phyloP scores from a whole-genome alignment of 2,888 invertebrate species.

The Sphaerophoria taeniata region DNA sequence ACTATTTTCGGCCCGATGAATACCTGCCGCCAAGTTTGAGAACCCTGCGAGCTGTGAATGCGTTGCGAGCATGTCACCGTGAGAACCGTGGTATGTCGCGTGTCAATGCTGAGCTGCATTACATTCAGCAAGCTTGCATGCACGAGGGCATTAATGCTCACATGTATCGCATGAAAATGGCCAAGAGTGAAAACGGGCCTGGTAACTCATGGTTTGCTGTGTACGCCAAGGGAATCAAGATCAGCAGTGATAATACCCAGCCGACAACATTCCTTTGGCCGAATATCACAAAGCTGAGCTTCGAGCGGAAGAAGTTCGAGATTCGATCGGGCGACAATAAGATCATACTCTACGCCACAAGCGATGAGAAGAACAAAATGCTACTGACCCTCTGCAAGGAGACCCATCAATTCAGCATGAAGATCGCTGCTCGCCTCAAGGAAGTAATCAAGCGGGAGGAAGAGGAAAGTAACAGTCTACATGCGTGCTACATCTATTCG shows the following conservation, averaged over 20 bases:
- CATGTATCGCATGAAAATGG: slow-evolving; percentile 90
- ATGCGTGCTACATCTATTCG: slow-evolving; percentile 90
- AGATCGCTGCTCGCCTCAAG: slow-evolving; percentile 92
- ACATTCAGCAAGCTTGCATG: slow-evolving; percentile 94
- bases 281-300: slow-evolving; percentile 96
- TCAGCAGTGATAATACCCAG: slow-evolving; percentile 89
- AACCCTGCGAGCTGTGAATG: slow-evolving; percentile 84
- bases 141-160: slow-evolving; percentile 96
- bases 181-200: slow-evolving; percentile 89
- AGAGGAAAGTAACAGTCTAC: slow-evolving; percentile 88
- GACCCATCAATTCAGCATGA: slow-evolving; percentile 98
- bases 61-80: slow-evolving; percentile 90
- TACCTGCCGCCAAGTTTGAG: slow-evolving; percentile 90
- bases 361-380: slow-evolving; percentile 97
- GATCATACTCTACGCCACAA: slow-evolving; percentile 94
- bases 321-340: slow-evolving; percentile 95
- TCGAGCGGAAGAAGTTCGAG: slow-evolving; percentile 98
- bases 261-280: slow-evolving; percentile 96
- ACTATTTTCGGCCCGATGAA: slow-evolving; percentile 92
- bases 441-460: slow-evolving; percentile 93
- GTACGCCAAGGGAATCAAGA: slow-evolving; percentile 95
- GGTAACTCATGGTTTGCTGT: slow-evolving; percentile 95
- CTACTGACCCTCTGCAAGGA: slow-evolving; percentile 93
- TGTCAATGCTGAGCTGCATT: slow-evolving; percentile 92
- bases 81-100: slow-evolving; percentile 91